Evolutionary conservation across 1,140 invertebrate genomes (phyloP), one percentile per base, ranked within the genome.

Genomic region (Solen grandis): DNA sequence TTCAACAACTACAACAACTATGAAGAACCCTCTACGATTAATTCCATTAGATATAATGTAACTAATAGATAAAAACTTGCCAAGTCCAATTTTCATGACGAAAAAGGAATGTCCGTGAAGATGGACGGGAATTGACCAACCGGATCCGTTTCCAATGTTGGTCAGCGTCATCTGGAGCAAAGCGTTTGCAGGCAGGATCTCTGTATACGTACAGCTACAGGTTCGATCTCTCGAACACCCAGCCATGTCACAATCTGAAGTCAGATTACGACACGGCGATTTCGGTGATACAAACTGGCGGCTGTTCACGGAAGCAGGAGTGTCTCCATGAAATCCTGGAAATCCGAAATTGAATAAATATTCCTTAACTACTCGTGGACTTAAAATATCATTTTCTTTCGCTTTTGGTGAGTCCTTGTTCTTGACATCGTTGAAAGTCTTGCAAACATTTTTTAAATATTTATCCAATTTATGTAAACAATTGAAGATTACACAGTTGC

Each of bases 21-120:
- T n/a, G n/a, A n/a, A n/a, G n/a, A n/a, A n/a, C n/a, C n/a, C n/a
- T n/a, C n/a, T n/a, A n/a, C n/a, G n/a, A n/a, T n/a, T n/a, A n/a
- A n/a, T n/a, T n/a, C n/a, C n/a, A n/a, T n/a, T n/a, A n/a, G n/a
- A n/a, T n/a, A n/a, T n/a, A n/a, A n/a, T n/a, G n/a, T n/a, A n/a
- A n/a, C n/a, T n/a, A n/a, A 41, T 38, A 36, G 22, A 8, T 59
- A 22, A 66, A 46, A 22, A 52, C 38, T 5, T 50, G 50, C 80
- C 72, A 66, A 84, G 69, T 10, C 84, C 94, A 79, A 94, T 92
- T 35, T 93, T 95, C 0, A 95, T 93, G 0, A 96, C 93, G 85
- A 94, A 94, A 89, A 96, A 96, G 85, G 93, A 94, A 89, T 96
- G 94, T 2, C 96, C 95, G 85, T 96, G 95, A 2, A 96, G 90